Evolutionary conservation across 2,113 vertebrate genomes (phyloP).

Genomic region (Myotis yumanensis): DNA sequence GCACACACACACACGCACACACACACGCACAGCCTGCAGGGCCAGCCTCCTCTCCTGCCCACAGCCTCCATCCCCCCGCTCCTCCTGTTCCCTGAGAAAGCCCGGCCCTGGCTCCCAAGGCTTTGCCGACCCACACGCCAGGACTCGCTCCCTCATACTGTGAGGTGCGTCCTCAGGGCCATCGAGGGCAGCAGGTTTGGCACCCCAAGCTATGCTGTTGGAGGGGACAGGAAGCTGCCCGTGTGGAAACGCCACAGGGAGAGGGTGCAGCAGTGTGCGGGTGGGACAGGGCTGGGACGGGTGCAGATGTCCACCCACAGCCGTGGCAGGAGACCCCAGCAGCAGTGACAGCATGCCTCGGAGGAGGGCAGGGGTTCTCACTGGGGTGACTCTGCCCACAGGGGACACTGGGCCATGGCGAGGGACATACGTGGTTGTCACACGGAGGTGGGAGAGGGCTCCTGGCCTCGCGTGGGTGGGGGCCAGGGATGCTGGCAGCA

Average conservation of each 20-base stretch:
- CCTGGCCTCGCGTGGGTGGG: neutral
- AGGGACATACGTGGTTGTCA: neutral
- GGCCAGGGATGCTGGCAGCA: accelerated
- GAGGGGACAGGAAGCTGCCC: neutral
- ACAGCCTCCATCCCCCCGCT: accelerated
- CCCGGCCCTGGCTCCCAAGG: neutral
- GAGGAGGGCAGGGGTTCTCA: neutral
- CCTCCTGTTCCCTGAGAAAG: neutral
- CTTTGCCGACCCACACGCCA: neutral
- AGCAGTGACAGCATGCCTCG: neutral
- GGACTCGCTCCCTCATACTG: accelerated
- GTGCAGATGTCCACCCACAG: neutral
- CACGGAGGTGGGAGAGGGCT: neutral
- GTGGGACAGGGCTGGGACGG: neutral
- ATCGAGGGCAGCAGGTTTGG: neutral
- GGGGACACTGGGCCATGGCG: neutral
- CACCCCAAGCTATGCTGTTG: neutral
- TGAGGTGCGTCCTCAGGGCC: accelerated
- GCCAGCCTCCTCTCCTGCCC: neutral
- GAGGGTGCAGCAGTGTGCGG: neutral
- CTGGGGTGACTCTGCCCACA: neutral
- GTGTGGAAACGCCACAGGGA: accelerated
- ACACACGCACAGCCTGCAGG: accelerated
- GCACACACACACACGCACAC: no score
- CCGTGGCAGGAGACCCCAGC: neutral